phyloP scores from a whole-genome alignment of 2,113 vertebrate genomes.

The Erythrolamprus reginae region DNA sequence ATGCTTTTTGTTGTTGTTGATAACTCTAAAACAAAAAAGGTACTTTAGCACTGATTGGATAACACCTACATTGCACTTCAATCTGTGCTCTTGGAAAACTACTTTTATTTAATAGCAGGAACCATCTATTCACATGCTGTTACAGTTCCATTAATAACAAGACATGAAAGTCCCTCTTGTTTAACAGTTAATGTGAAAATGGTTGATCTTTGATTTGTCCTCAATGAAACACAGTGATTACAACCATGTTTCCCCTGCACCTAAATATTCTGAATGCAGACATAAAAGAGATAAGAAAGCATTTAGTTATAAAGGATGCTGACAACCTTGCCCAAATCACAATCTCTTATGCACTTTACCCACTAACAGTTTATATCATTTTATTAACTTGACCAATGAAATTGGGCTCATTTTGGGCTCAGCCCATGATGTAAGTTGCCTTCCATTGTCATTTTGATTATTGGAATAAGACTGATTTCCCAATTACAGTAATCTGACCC shows the following conservation, averaged over 20 bases:
- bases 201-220: conserved; percentile 20
- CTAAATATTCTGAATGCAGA: neutral
- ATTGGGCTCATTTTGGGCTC: neutral
- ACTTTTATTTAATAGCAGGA: conserved; percentile 13
- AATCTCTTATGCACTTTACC: neutral
- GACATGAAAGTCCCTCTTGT: conserved; percentile 30
- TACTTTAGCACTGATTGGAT: neutral
- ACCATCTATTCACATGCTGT: conserved; percentile 45
- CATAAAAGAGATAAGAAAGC: neutral
- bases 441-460: neutral
- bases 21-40: conserved; percentile 5
- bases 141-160: conserved; percentile 25
- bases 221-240: neutral
- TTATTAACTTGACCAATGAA: neutral
- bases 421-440: neutral
- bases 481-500: neutral
- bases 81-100: conserved; percentile 30
- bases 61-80: conserved; percentile 11
- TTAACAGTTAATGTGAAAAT: conserved; percentile 30
- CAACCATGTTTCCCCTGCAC: neutral
- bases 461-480: neutral
- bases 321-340: neutral
- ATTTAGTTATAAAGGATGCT: neutral
- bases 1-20: conserved; percentile 6
- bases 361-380: neutral